Evolutionary conservation across 2,888 invertebrate genomes (phyloP).

Genomic region (Drosophila testacea): DNA sequence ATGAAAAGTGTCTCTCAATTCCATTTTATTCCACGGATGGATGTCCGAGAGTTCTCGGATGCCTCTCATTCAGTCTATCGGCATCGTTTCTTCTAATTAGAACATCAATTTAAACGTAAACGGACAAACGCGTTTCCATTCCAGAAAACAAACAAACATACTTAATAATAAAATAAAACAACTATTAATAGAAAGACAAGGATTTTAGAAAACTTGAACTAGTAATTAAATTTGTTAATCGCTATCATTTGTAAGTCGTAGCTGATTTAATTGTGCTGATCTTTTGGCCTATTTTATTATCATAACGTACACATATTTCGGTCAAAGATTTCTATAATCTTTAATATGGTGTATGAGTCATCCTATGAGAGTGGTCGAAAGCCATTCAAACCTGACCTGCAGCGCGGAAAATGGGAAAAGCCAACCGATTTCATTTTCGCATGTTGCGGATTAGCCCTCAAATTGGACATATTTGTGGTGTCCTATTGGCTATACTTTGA

Average conservation of each 20-base stretch:
- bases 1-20: conserved; percentile 34
- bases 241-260: neutral
- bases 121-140: conserved; percentile 32
- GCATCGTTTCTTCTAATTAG: conserved; percentile 76
- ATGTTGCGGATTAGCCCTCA: conserved; percentile 92
- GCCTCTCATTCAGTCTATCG: conserved; percentile 64
- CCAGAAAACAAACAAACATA: conserved; percentile 12
- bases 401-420: conserved; percentile 89
- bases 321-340: neutral
- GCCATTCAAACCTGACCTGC: conserved; percentile 82
- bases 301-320: too few species aligned
- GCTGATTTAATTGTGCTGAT: neutral
- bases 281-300: neutral
- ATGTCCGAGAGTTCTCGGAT: conserved; percentile 26
- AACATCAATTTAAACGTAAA: conserved; percentile 57
- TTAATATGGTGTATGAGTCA: conserved; percentile 78
- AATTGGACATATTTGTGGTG: conserved; percentile 92
- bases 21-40: conserved; percentile 25
- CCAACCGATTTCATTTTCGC: conserved; percentile 92
- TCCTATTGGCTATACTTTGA: conserved; percentile 82
- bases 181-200: neutral
- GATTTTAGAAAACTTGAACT: neutral
- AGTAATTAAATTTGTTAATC: conserved; percentile 8
- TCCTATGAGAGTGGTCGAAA: conserved; percentile 82
- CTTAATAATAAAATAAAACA: neutral